Evolutionary conservation across 1,140 invertebrate species (phyloP).

Genomic region (Drosophila sturtevanti): DNA sequence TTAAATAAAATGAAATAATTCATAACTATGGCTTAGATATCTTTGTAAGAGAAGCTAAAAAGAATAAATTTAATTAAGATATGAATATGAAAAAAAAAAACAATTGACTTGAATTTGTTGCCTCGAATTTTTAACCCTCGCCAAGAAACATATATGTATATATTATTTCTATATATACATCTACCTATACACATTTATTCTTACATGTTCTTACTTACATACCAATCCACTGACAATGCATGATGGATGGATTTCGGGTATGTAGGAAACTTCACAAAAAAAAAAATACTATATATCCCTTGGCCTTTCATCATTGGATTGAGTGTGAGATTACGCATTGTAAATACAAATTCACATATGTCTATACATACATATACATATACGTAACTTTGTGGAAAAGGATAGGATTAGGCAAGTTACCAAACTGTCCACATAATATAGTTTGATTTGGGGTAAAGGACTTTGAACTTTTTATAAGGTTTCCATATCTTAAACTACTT

Average conservation of each 20-base stretch:
- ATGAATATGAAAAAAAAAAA: constrained; percentile 40
- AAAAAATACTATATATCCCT: constrained; percentile 24
- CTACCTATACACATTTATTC: not conserved
- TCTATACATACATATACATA: not conserved
- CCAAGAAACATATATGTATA: not conserved
- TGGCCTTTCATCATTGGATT: constrained; percentile 24
- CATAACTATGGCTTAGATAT: constrained; percentile 48
- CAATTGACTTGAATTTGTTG: constrained; percentile 27
- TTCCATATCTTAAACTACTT: too few species aligned
- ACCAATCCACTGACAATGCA: constrained; percentile 43
- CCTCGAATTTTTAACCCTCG: not conserved
- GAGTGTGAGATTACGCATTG: constrained; percentile 24
- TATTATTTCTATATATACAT: not conserved
- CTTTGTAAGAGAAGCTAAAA: constrained; percentile 46
- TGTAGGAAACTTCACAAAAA: constrained; percentile 13
- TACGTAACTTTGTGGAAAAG: not conserved
- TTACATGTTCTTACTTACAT: not conserved
- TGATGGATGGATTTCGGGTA: constrained; percentile 51
- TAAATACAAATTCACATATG: constrained; percentile 24
- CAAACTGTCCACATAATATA: too few species aligned
- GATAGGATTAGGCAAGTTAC: not conserved
- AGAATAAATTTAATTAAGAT: constrained; percentile 54
- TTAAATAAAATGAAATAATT: constrained; percentile 43
- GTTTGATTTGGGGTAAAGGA: not conserved
- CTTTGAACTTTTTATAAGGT: too few species aligned